These are phyloP conservation scores for Ceratina australensis DNA, from an alignment of 1,140 invertebrate species.

Conservation along the genomic window DNA sequence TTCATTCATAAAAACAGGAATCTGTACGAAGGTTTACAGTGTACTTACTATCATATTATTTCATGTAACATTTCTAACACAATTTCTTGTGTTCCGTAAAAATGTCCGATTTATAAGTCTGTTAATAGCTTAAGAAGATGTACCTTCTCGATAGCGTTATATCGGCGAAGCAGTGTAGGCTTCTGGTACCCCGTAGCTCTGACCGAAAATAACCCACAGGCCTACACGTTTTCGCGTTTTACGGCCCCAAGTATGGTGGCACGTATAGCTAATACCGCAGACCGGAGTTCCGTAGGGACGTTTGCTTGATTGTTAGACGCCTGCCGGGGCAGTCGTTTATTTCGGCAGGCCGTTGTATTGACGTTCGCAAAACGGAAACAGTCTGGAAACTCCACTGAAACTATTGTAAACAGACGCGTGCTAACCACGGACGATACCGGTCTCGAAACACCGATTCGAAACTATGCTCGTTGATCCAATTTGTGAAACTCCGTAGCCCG, in stretches of 20 bases:
- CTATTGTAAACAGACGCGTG: background rate
- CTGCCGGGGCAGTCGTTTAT: background rate
- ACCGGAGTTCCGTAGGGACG: background rate
- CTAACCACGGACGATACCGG: background rate
- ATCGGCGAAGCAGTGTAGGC: slow-evolving; percentile 5
- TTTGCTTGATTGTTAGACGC: background rate
- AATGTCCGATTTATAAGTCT: no score
- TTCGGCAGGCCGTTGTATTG: background rate
- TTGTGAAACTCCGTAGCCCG: no score
- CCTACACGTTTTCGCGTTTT: slow-evolving; percentile 40
- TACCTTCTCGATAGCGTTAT: no score
- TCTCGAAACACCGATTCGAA: background rate
- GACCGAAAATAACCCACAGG: slow-evolving; percentile 43
- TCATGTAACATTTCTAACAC: no score
- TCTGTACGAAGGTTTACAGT: no score
- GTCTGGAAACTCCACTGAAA: background rate
- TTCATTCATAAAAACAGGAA: no score
- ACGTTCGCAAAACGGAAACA: background rate
- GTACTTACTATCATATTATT: no score
- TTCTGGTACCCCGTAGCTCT: slow-evolving; percentile 16
- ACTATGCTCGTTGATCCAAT: background rate
- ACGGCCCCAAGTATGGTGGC: slow-evolving; percentile 23
- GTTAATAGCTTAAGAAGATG: no score
- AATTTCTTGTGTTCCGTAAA: no score
- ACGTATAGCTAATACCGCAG: slow-evolving; percentile 7